phyloP scores from a whole-genome alignment of 2,888 invertebrate species.

The Drosophila nigritarsus region DNA sequence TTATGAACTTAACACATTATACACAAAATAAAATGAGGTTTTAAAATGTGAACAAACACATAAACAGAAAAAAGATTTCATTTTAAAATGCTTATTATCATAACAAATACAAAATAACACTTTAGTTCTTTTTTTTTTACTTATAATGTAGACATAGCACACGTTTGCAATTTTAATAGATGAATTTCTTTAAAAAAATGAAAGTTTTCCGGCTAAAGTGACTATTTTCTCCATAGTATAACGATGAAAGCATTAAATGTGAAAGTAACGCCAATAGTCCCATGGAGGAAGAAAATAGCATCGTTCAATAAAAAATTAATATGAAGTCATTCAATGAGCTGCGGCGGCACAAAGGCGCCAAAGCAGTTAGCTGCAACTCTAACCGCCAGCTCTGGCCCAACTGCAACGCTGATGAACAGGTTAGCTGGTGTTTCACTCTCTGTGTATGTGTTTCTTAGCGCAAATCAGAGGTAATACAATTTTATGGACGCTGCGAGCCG shows the following conservation, averaged over 20 bases:
- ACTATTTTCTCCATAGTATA: neutral
- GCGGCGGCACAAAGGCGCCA: slow-evolving; percentile 18
- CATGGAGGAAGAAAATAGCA: slow-evolving; percentile 21
- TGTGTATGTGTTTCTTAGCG: slow-evolving; percentile 40
- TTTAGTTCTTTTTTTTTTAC: neutral
- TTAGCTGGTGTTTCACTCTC: neutral
- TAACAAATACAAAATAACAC: neutral
- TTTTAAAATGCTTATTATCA: neutral
- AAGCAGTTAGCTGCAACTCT: neutral
- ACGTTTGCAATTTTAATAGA: neutral
- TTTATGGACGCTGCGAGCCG: slow-evolving; percentile 70
- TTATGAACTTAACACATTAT: neutral
- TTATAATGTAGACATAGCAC: neutral
- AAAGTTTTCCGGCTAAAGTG: neutral
- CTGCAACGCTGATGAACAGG: slow-evolving; percentile 44
- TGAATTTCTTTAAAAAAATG: neutral
- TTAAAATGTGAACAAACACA: neutral
- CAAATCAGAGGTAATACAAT: slow-evolving; percentile 76
- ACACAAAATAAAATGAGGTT: neutral
- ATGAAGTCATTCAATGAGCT: slow-evolving; percentile 44
- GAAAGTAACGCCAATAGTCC: slow-evolving; percentile 12
- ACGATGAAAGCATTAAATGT: neutral
- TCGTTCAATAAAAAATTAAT: slow-evolving; percentile 79
- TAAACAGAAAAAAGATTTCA: no score
- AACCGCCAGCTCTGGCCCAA: neutral